A percentile compares a stretch with the other conserved stretches of the same genome.
Evolutionary conservation across 2,888 invertebrate genomes (phyloP).

Genomic region (Apeira syringaria): DNA sequence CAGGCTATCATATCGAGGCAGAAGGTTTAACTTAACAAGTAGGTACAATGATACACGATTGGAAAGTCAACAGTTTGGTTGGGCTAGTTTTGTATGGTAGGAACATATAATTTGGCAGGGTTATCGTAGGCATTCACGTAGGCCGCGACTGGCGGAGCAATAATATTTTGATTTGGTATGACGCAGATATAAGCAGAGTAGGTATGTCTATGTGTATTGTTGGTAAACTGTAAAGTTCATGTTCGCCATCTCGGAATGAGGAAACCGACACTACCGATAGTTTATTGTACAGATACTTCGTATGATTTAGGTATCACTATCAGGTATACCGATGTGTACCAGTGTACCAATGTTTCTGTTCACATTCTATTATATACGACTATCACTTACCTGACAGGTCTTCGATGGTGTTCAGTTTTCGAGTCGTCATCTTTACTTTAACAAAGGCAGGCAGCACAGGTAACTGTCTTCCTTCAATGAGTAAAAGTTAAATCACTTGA

Average conservation of each 20-base stretch:
- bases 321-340: slow-evolving; percentile 48
- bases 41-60: slow-evolving; percentile 41
- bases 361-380: slow-evolving; percentile 52
- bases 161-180: slow-evolving; percentile 21
- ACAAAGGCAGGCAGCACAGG: slow-evolving; percentile 23
- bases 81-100: background rate
- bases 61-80: slow-evolving; percentile 9
- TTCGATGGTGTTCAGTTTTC: slow-evolving; percentile 76
- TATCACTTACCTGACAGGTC: slow-evolving; percentile 76
- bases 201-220: slow-evolving; percentile 4
- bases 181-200: slow-evolving; percentile 41
- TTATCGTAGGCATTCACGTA: slow-evolving; percentile 21
- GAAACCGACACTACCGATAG: too few relatives aligned
- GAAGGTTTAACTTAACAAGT: slow-evolving; percentile 44
- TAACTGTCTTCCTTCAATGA: slow-evolving; percentile 12
- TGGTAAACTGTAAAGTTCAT: too few relatives aligned
- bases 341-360: slow-evolving; percentile 47
- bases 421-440: slow-evolving; percentile 63
- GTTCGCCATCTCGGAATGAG: background rate
- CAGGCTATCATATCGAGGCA: slow-evolving; percentile 41
- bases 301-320: too few relatives aligned
- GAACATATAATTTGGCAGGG: slow-evolving; percentile 27
- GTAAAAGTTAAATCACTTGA: slow-evolving; percentile 18
- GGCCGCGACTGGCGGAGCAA: background rate
- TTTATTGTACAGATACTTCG: too few relatives aligned